These are phyloP conservation scores for Dryoscopus gambensis DNA, from an alignment of 2,113 vertebrate genomes.

Conservation along the genomic window DNA sequence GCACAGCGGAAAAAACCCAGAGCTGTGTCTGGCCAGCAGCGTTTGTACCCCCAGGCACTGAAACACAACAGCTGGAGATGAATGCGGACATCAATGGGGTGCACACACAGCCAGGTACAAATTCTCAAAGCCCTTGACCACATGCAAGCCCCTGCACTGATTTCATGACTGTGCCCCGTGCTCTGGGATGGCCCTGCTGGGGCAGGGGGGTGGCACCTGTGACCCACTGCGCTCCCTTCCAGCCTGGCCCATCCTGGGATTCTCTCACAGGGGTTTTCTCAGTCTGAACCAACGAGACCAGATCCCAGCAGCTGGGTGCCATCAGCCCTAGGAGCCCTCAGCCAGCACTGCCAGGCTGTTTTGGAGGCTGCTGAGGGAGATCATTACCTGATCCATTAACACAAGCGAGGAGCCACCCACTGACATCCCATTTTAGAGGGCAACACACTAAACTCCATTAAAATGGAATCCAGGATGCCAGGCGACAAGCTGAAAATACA, in stretches of 20 bases:
- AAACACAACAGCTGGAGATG: background rate
- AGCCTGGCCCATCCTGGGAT: background rate
- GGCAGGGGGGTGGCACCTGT: background rate
- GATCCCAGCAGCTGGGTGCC: background rate
- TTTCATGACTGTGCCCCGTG: background rate
- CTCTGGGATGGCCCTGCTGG: background rate
- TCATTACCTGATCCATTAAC: background rate
- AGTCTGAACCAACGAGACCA: background rate
- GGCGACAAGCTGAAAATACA: background rate
- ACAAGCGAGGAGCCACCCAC: background rate
- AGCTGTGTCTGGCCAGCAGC: background rate
- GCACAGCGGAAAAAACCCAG: background rate
- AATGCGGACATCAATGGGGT: background rate
- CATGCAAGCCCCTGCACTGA: background rate
- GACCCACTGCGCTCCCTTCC: background rate
- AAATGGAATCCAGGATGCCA: background rate
- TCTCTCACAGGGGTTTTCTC: background rate
- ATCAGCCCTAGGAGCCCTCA: background rate
- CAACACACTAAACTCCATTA: background rate
- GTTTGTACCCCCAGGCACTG: background rate
- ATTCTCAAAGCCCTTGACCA: background rate
- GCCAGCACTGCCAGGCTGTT: background rate
- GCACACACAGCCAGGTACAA: rapidly evolving
- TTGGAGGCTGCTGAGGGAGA: background rate
- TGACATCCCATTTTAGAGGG: background rate